Base-by-base conservation (phyloP, 2,797 vertebrate species). In the Apogon talboti region DNA sequence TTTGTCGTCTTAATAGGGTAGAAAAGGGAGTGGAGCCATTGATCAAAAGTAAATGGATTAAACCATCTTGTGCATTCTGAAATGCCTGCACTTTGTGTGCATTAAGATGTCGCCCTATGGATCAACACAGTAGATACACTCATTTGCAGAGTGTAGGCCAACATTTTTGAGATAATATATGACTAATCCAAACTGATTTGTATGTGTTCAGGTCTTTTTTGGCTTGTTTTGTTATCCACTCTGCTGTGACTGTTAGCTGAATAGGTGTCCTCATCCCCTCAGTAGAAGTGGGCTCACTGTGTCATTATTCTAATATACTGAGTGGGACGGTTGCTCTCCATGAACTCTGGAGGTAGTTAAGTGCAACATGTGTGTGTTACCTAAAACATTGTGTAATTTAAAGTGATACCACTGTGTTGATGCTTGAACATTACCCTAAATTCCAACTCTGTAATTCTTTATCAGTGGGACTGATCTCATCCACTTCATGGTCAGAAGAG, bases 221-320 rank as follows among this genome's bases (percentile, higher is more conserved):
- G 35, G 19, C 43, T 48, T 59, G 38, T 60, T 54, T 45, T 62
- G 46, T 67, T 30, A 52, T 78, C 51, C 58, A 58, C 73, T 72
- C 55, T 33, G 55, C 40, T 24, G 21, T 76, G 61, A 75, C 69
- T 76, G 46, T 76, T 60, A 44, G 48, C 46, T 79, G 67, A 66
- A 66, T 75, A 42, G 56, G 40, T 74, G 76, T 83, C 55, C 66
- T 85, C 81, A 73, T 63, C 79, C 75, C 73, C 79, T 83, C 80
- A 77, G 53, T 53, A 57, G 56, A 75, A 73, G 81, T 81, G 74
- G 83, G 83, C 63, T 80, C 37, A 47, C 76, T 67, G 56, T 81
- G 64, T 76, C 76, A 82, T 73, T 74, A 71, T 83, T 84, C 68
- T 66, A 82, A 82, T 75, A 68, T 54, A 70, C 68, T 72, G 82